These are phyloP conservation scores for Caprella mutica DNA, from an alignment of 2,888 invertebrate species.

Conservation along the genomic window DNA sequence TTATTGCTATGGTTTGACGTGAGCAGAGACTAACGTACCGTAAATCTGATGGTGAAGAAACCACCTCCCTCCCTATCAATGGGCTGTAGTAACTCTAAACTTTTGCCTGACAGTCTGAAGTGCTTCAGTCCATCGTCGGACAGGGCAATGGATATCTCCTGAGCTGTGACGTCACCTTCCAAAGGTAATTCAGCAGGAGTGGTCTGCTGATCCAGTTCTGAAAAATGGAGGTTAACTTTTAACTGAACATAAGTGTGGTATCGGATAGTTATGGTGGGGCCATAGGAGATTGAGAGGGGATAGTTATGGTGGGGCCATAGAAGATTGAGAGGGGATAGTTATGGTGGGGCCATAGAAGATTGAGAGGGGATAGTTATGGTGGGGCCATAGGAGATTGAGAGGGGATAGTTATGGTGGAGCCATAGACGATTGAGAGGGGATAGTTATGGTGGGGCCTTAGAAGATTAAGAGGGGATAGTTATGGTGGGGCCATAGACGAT, in stretches of 20 bases:
- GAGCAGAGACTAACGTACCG: constrained; percentile 11
- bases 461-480: no score
- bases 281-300: no score
- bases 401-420: no score
- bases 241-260: not conserved
- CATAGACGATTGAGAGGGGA: no score
- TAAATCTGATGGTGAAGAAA: constrained; percentile 19
- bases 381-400: no score
- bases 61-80: constrained; percentile 19
- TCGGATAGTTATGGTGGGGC: no score
- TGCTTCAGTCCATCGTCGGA: constrained; percentile 15
- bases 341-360: no score
- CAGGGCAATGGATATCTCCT: constrained; percentile 49
- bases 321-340: no score
- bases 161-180: constrained; percentile 66
- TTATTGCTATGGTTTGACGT: not conserved
- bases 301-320: no score
- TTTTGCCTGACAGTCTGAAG: constrained; percentile 19
- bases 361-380: no score
- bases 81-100: constrained; percentile 20
- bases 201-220: constrained; percentile 74
- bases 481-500: no score
- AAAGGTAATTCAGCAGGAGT: constrained; percentile 68
- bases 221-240: constrained; percentile 34
- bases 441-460: no score